Evolutionary conservation across 2,888 invertebrate genomes (phyloP).

Genomic region (Macrosiphum euphorbiae): DNA sequence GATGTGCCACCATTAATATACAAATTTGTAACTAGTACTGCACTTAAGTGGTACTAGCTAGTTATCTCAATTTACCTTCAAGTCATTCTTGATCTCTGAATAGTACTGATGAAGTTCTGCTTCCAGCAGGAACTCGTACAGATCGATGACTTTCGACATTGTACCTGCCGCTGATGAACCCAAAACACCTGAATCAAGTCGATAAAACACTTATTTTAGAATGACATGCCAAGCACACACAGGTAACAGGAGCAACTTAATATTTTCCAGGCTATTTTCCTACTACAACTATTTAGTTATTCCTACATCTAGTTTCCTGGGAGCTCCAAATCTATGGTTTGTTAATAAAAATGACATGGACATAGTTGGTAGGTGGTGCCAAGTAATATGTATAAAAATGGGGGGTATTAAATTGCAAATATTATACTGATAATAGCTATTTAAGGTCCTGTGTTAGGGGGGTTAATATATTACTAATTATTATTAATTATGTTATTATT

Average conservation of each 20-base stretch:
- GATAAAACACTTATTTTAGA: background rate
- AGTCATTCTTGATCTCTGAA: slow-evolving; percentile 80
- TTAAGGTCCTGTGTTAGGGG: background rate
- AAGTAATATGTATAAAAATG: background rate
- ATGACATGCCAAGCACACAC: background rate
- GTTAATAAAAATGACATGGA: background rate
- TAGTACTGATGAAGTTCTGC: slow-evolving; percentile 96
- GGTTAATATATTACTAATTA: background rate
- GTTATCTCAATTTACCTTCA: slow-evolving; percentile 75
- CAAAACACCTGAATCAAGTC: background rate
- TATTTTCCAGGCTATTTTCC: background rate
- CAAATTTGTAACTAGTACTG: background rate
- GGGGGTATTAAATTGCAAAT: background rate
- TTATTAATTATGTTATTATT: too few relatives aligned
- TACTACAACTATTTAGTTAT: background rate
- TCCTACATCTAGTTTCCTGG: background rate
- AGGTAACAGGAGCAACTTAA: background rate
- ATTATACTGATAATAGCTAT: background rate
- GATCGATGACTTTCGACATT: slow-evolving; percentile 58
- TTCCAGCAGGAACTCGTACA: slow-evolving; percentile 92
- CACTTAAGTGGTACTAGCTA: background rate
- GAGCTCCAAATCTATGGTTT: background rate
- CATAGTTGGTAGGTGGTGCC: background rate
- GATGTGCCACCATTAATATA: background rate
- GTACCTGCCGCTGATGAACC: background rate